phyloP scores from a whole-genome alignment of 2,113 vertebrate genomes.

The Gila orcuttii region DNA sequence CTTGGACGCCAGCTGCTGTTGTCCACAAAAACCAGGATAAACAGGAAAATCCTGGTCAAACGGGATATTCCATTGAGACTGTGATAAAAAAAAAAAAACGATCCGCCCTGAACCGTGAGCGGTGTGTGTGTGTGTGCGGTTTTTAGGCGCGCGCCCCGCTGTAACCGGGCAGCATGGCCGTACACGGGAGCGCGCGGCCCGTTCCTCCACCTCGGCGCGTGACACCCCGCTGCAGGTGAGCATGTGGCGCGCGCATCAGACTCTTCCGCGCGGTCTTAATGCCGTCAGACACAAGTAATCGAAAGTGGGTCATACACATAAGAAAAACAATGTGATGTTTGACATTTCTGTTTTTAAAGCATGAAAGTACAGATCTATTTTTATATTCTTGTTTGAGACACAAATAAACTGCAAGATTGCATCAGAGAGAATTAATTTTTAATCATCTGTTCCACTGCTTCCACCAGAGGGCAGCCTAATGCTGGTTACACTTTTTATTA shows the following conservation, averaged over 20 bases:
- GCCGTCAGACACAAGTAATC: background rate
- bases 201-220: background rate
- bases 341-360: background rate
- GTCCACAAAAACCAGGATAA: background rate
- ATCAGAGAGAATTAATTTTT: background rate
- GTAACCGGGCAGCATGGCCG: conserved; percentile 55
- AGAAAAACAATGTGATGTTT: background rate
- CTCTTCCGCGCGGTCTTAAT: conserved; percentile 49
- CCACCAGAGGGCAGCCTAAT: conserved; percentile 12
- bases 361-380: background rate
- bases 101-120: conserved; percentile 2
- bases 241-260: conserved; percentile 31
- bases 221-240: conserved; percentile 43
- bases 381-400: background rate
- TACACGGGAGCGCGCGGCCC: conserved; percentile 44
- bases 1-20: background rate
- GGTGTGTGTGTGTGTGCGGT: conserved; percentile 24
- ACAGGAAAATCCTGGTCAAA: background rate
- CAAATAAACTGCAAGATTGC: background rate
- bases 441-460: background rate
- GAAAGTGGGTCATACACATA: background rate
- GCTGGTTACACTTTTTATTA: background rate
- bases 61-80: background rate
- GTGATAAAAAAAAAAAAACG: background rate
- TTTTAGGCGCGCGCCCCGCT: conserved; percentile 42